Conservation (phyloP, 2,797 vertebrate species). For the Micromesistius poutassou region DNA sequence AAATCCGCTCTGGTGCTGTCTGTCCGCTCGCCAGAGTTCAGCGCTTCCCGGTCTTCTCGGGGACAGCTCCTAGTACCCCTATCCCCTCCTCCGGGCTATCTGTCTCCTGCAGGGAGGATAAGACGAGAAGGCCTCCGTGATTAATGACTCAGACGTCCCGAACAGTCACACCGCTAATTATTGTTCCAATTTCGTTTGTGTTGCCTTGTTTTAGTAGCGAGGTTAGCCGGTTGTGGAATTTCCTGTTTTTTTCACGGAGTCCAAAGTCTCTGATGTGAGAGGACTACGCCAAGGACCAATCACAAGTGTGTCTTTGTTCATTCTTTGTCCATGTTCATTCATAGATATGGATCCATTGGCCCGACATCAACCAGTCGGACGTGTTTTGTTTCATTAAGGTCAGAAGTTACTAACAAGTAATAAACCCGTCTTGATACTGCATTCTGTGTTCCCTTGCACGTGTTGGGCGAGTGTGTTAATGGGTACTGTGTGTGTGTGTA, state of each 20-base stretch:
- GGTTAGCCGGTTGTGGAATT: not conserved
- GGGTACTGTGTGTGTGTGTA: not conserved
- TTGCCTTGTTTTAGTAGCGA: not conserved
- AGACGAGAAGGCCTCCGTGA: not conserved
- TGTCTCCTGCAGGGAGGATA: not conserved
- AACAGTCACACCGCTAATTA: not conserved
- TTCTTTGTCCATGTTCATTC: not conserved
- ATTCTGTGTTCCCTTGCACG: not conserved
- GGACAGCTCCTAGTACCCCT: conserved; percentile 36
- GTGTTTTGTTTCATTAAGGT: not conserved
- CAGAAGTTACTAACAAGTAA: not conserved
- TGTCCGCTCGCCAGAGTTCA: conserved; percentile 23
- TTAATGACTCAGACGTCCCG: not conserved
- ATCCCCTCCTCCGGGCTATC: not conserved
- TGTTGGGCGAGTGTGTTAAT: not conserved
- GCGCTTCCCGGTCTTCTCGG: conserved; percentile 26
- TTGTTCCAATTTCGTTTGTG: not conserved
- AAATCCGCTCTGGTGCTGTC: conserved; percentile 39
- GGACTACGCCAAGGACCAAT: not conserved
- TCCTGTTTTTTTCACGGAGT: not conserved
- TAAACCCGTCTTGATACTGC: too few species aligned
- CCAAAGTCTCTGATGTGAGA: too few species aligned
- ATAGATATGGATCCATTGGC: not conserved
- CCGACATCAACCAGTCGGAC: not conserved
- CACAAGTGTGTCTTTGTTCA: not conserved